Evolutionary conservation across 2,888 invertebrate species (phyloP), one percentile per base, ranked within the genome.

Genomic region (Philhelius pedissequus): DNA sequence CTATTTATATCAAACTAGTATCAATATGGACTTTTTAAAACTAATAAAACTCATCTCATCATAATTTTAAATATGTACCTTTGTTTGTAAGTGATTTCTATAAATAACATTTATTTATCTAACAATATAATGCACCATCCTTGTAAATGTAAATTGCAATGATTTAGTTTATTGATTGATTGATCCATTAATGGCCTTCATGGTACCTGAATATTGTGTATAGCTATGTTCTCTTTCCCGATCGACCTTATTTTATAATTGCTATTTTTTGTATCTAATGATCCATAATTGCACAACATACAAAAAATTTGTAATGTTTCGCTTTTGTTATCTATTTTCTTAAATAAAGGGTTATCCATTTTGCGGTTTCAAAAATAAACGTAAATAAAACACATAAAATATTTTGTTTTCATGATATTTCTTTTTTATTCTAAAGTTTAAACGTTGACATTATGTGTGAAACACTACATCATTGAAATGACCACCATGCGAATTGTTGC

Each of bases 1-100:
- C 22, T 38, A 15, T 60, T 60, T 60, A 40, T 60, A 40, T 20
- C 4, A 40, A 40, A 25, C 9, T 32, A 64, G 64, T 64, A 22
- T 64, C 64, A 48, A 48, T 64, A 22, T 64, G 64, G 64, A 64
- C 62, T 25, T 62, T 62, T 43, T 62, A 62, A n/a, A 60, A 20
- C 15, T 43, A 11, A 15, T 3, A 8, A 18, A 18, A 45, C 2
- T 32, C 32, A 20, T 27, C 27, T 20, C 30, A 40, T 18, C 22
- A 6, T 56, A 8, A 56, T 20, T 20, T 25, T 22, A 40, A 60
- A 11, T 60, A 15, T 25, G n/a, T n/a, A n/a, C n/a, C 38, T 8
- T 60, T 40, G 25, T 32, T 64, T 64, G 64, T 64, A 64, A 64
- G 64, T 64, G 45, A 64, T n/a, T 38, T 38, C 35, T 22, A 5